A percentile compares a stretch with the other conserved stretches of the same genome.
Conservation (phyloP, 2,797 vertebrate genomes). For the Spea hammondii region DNA sequence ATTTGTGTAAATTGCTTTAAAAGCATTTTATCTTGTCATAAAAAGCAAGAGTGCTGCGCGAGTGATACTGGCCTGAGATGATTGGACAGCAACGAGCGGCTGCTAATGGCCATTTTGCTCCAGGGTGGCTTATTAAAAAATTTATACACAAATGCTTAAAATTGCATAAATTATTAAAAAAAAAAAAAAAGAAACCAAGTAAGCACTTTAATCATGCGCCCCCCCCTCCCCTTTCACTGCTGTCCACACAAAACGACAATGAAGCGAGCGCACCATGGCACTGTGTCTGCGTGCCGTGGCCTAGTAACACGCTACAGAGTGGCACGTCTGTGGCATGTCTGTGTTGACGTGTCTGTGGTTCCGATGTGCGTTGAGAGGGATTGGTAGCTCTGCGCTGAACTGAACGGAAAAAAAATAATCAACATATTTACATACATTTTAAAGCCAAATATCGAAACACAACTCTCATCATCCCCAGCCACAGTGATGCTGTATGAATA, state of each 20-base stretch:
- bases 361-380: too few species aligned
- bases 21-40: conserved; percentile 99
- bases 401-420: too few species aligned
- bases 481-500: too few species aligned
- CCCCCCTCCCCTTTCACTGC: conserved; percentile 33
- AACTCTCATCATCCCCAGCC: too few species aligned
- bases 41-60: conserved; percentile 82
- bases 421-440: too few species aligned
- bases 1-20: conserved; percentile 99
- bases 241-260: conserved; percentile 37
- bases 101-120: conserved; percentile 99
- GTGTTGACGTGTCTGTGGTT: too few species aligned
- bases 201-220: conserved; percentile 84
- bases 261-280: conserved; percentile 59
- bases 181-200: conserved; percentile 79
- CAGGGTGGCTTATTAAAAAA: conserved; percentile 99
- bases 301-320: too few species aligned
- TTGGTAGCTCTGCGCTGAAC: too few species aligned
- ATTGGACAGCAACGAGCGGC: conserved; percentile 99
- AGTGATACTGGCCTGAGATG: conserved; percentile 98
- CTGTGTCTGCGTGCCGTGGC: conserved; percentile 62
- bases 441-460: too few species aligned
- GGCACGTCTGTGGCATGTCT: too few species aligned
- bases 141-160: conserved; percentile 99
- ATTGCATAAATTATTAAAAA: conserved; percentile 99